Evolutionary conservation across 2,888 invertebrate species (phyloP).

Genomic region (Sinopyrophorus schimmeli): DNA sequence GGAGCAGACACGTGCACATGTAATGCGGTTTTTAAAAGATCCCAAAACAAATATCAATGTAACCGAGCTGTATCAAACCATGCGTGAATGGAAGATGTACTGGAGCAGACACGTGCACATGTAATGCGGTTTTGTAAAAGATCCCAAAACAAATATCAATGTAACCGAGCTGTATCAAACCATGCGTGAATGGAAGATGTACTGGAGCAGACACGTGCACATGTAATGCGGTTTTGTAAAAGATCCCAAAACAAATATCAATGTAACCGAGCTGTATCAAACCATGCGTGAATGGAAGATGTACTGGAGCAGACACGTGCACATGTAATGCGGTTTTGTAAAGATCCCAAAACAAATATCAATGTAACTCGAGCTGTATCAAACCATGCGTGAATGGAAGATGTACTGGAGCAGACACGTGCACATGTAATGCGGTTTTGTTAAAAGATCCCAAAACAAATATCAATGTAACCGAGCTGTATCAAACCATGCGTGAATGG

Average conservation of each 20-base stretch:
- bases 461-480: constrained; percentile 11
- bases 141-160: constrained; percentile 6
- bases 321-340: constrained; percentile 7
- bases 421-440: constrained; percentile 19
- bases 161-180: constrained; percentile 5
- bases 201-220: constrained; percentile 5
- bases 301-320: constrained; percentile 3
- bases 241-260: constrained; percentile 7
- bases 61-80: constrained; percentile 7
- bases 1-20: constrained; percentile 4
- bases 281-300: constrained; percentile 8
- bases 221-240: constrained; percentile 7
- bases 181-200: constrained; percentile 9
- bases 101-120: constrained; percentile 2
- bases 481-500: constrained; percentile 48
- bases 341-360: constrained; percentile 15
- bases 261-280: constrained; percentile 6
- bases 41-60: constrained; percentile 6
- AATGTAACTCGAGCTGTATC: constrained; percentile 24
- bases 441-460: constrained; percentile 16
- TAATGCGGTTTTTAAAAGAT: constrained; percentile 4
- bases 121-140: constrained; percentile 10
- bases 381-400: constrained; percentile 24
- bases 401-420: constrained; percentile 17
- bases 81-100: constrained; percentile 10